Evolutionary conservation across 2,888 invertebrate species (phyloP), one percentile per base, ranked within the genome.

Genomic region (Tetanocera ferruginea): DNA sequence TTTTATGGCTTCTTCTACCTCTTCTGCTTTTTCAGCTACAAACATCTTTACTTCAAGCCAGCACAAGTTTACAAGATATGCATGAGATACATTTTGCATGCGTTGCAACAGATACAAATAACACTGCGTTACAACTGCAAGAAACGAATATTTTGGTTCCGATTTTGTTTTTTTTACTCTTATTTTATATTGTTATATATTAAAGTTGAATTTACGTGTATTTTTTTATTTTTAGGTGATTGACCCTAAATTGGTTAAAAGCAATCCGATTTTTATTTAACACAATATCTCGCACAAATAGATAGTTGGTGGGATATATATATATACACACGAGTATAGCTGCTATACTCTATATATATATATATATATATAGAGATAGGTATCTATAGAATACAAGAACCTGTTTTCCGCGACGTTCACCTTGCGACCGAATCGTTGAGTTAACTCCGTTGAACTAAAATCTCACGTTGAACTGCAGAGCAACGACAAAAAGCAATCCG

Each of bases 361-460:
- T 55, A 57, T 31, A 11, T 37, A 19, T 57, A 37, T 60, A 64
- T 43, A 64, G 31, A 28, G n/a, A 14, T 19, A 64, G 14, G 51
- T 74, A 31, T 64, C 57, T 52, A 51, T 25, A 52, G 34, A 19
- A 52, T n/a, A 62, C 66, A 28, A 75, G 31, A 62, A 62, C 37
- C n/a, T 62, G 31, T 72, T 34, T 28, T 64, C 66, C 66, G 66
- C 74, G 74, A 9, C 52, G 51, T 31, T 23, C 17, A 75, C 34
- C 28, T n/a, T 37, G 23, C 28, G 52, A 75, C 74, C 74, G 64
- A 31, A 31, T 52, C 64, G 74, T 66, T 66, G 64, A 75, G 52
- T 52, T 75, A 25, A 49, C 66, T 75, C 52, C 66, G 74, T 66
- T 75, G 52, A 52, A 75, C 74, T 75, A 51, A 74, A 62, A 37